A percentile compares a stretch with the other conserved stretches of the same genome.
Conservation (phyloP, 2,888 invertebrate species). For the Hemicrepidius hirtus region DNA sequence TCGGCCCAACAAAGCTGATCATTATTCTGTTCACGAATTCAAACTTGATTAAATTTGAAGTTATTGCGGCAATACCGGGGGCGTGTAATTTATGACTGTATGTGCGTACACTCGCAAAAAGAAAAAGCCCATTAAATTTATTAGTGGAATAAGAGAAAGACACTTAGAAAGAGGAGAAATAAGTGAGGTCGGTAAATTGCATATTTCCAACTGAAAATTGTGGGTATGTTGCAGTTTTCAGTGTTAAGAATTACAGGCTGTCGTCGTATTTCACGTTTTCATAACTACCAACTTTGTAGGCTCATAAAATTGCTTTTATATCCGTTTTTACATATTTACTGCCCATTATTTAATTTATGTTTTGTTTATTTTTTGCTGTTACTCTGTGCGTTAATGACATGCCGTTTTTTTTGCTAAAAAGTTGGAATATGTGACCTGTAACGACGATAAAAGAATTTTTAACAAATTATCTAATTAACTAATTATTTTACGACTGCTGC, state of each 20-base stretch:
- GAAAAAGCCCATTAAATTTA: conserved; percentile 58
- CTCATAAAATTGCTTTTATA: conserved; percentile 61
- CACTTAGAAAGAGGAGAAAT: conserved; percentile 33
- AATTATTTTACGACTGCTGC: conserved; percentile 15
- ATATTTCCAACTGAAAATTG: conserved; percentile 13
- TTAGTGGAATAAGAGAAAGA: conserved; percentile 51
- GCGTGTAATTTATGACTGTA: conserved; percentile 62
- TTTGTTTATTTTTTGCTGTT: conserved; percentile 55
- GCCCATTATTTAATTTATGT: conserved; percentile 62
- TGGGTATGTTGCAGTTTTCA: conserved; percentile 37
- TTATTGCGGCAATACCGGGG: conserved; percentile 62
- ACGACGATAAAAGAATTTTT: background rate
- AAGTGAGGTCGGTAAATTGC: conserved; percentile 17
- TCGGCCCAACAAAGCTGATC: conserved; percentile 58
- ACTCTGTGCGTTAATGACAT: conserved; percentile 1
- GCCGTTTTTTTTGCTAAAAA: conserved; percentile 5
- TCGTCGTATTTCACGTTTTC: conserved; percentile 57
- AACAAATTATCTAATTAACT: conserved; percentile 27
- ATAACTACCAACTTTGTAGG: conserved; percentile 59
- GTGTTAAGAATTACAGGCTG: conserved; percentile 25
- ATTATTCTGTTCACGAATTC: conserved; percentile 63
- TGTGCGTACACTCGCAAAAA: conserved; percentile 57
- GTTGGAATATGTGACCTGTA: conserved; percentile 3
- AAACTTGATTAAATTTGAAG: conserved; percentile 66
- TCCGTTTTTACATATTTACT: conserved; percentile 61